A percentile compares a stretch with the other conserved stretches of the same genome.
These are phyloP conservation scores for Oscarella lobularis DNA, from an alignment of 37 sponge, comb jelly and placozoan species.

Conservation along the genomic window DNA sequence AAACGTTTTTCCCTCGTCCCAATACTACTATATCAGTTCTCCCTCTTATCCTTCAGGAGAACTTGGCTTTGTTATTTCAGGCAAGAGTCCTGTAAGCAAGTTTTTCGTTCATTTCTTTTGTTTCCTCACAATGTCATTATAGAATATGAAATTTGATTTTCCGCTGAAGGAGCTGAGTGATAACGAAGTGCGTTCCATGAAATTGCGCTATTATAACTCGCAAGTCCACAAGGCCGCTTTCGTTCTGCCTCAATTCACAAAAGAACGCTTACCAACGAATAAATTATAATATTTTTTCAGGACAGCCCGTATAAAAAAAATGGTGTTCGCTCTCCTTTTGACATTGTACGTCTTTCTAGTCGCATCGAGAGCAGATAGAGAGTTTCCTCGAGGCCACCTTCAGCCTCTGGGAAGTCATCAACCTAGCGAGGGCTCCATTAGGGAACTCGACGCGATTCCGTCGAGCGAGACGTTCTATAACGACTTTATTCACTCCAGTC, in stretches of 20 bases:
- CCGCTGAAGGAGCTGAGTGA: slow-evolving; percentile 24
- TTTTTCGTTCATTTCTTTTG: neutral
- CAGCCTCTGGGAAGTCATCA: neutral
- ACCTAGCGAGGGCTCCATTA: neutral
- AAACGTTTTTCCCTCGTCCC: neutral
- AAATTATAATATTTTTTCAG: too few relatives aligned
- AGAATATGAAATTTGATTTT: slow-evolving; percentile 31
- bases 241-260: slow-evolving; percentile 31
- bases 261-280: too few relatives aligned
- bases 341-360: too few relatives aligned
- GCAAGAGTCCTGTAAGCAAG: neutral
- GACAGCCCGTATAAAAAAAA: too few relatives aligned
- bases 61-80: slow-evolving; percentile 31
- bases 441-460: neutral
- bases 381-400: too few relatives aligned
- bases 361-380: too few relatives aligned
- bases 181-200: slow-evolving; percentile 14
- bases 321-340: too few relatives aligned
- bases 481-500: neutral
- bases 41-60: slow-evolving; percentile 76
- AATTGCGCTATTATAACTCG: slow-evolving; percentile 32
- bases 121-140: too few relatives aligned
- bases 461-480: neutral
- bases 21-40: slow-evolving; percentile 3
- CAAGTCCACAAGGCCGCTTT: slow-evolving; percentile 36